These are phyloP conservation scores for Microctonus aethiopoides DNA, from an alignment of 2,888 invertebrate genomes.

Conservation along the genomic window DNA sequence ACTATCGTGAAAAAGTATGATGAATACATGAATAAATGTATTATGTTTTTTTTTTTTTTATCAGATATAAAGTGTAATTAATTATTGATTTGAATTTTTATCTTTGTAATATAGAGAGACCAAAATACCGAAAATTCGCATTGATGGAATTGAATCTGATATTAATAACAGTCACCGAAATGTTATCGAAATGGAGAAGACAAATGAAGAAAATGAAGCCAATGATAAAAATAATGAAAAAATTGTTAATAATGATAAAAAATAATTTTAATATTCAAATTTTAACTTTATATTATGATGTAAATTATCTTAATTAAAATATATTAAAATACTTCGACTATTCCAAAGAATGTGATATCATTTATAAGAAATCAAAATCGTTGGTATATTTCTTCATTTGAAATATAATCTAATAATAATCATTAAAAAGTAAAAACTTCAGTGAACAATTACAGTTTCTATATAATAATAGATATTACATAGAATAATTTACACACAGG, in stretches of 20 bases:
- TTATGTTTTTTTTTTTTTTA: neutral
- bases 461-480: too few species aligned
- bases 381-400: too few species aligned
- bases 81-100: neutral
- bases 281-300: too few species aligned
- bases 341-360: too few species aligned
- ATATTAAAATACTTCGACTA: too few species aligned
- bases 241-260: neutral
- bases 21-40: neutral
- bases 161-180: neutral
- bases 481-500: too few species aligned
- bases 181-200: neutral
- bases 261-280: too few species aligned
- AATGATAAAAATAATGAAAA: neutral
- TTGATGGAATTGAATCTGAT: constrained; percentile 29
- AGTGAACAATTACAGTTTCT: too few species aligned
- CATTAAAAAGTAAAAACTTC: too few species aligned
- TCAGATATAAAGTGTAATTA: neutral
- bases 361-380: too few species aligned
- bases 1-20: neutral
- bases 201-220: neutral
- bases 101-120: constrained; percentile 26
- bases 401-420: too few species aligned
- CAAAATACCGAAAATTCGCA: constrained; percentile 39
- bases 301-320: too few species aligned